Evolutionary conservation across 2,113 vertebrate genomes (phyloP).

Genomic region (Myrmecophaga tridactyla): DNA sequence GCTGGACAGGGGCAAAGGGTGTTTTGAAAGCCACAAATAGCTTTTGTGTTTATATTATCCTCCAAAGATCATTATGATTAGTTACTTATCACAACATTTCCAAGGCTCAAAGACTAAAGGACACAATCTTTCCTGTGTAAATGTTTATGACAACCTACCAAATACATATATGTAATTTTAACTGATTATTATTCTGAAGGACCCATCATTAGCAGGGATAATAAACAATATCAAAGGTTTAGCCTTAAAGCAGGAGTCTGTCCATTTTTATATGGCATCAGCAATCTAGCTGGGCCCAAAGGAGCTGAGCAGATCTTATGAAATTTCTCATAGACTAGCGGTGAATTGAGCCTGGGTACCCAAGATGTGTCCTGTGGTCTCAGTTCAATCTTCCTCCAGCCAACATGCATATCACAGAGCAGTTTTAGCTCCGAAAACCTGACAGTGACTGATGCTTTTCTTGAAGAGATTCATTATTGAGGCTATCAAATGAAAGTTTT

Average conservation of each 20-base stretch:
- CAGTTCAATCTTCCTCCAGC: slow-evolving; percentile 1
- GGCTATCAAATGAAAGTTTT: slow-evolving; percentile 21
- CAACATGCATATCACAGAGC: not conserved
- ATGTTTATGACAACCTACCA: not conserved
- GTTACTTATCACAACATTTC: not conserved
- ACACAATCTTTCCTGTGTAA: not conserved
- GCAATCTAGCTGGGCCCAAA: not conserved
- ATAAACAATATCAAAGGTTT: not conserved
- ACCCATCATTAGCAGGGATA: not conserved
- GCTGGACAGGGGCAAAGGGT: not conserved
- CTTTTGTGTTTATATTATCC: not conserved
- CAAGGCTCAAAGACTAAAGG: slow-evolving; percentile 5
- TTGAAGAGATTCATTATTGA: not conserved
- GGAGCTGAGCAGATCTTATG: not conserved
- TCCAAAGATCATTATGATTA: not conserved
- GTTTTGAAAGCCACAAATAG: not conserved
- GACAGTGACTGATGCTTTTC: slow-evolving; percentile 26
- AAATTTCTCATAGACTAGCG: not conserved
- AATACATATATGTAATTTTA: not conserved
- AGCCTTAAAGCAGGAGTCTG: not conserved
- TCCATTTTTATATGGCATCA: not conserved
- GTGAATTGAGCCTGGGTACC: not conserved
- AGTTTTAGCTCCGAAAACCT: slow-evolving; percentile 39
- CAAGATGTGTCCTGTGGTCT: not conserved
- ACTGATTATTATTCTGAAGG: not conserved